Evolutionary conservation across 2,888 invertebrate genomes (phyloP), one percentile per base, ranked within the genome.

Genomic region (Anoplius nigerrimus): DNA sequence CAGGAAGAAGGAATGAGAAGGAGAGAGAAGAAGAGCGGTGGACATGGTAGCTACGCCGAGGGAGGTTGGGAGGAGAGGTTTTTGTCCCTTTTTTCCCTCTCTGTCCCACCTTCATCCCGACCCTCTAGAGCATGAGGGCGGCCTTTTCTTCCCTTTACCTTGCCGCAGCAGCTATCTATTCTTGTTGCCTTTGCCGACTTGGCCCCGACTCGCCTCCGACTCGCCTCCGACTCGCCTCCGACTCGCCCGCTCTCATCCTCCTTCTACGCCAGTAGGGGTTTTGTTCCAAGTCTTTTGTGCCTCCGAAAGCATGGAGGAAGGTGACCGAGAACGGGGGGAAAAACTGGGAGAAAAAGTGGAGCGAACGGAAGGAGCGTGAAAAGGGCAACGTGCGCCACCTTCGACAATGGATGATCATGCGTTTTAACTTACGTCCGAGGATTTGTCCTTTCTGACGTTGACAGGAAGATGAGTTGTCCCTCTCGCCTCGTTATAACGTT

Each of bases 281-380:
- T 82, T 80, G 81, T 79, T 78, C 78, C 2, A 61, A 72, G 68
- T 72, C 79, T 83, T 80, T 71, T 78, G 72, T 75, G 74, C 54
- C 64, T 55, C 65, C 63, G 42, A 46, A 69, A 67, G 75, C 70
- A 80, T 66, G 69, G 69, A 60, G 62, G 54, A 52, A 51, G 4
- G 22, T 4, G 58, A 61, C 54, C 52, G 42, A 51, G 20, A 42
- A 8, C 27, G 22, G 55, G 15, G 20, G 21, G 22, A 52, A 52
- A 48, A 20, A 20, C 21, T 56, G 52, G 51, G 46, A 58, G 72
- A 69, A 57, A 52, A 52, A 22, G 54, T 62, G 60, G 70, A 67
- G 48, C 64, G 65, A 63, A 18, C 57, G 59, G 69, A 71, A 59
- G 65, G 48, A 48, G 48, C 63, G 71, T 76, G 69, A 71, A 79